These are phyloP conservation scores for Reticulitermes lucifugus DNA, from an alignment of 2,888 invertebrate species.

Conservation along the genomic window DNA sequence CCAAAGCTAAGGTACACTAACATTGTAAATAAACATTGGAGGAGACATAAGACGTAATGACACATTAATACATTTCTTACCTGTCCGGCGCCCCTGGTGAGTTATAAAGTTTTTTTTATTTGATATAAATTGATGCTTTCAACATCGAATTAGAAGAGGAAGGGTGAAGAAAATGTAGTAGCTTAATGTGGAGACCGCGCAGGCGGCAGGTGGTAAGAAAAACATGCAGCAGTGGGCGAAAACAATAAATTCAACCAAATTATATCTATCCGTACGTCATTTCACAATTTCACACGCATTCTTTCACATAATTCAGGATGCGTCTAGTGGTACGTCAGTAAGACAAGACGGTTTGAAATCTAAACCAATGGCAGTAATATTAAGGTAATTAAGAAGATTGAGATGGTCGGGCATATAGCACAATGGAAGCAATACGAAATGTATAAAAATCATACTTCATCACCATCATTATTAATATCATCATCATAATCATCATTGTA, in stretches of 20 bases:
- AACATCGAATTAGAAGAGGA: slow-evolving; percentile 17
- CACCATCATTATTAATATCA: no score
- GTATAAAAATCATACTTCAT: no score
- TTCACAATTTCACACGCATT: background rate
- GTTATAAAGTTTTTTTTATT: background rate
- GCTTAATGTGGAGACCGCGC: background rate
- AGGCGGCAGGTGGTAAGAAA: background rate
- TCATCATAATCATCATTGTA: no score
- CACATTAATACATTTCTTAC: slow-evolving; percentile 20
- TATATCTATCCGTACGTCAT: background rate
- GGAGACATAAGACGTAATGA: background rate
- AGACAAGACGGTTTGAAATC: background rate
- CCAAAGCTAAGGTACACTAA: background rate
- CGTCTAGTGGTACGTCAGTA: background rate
- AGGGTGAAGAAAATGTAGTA: slow-evolving; percentile 14
- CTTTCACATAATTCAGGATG: background rate
- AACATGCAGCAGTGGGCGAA: background rate
- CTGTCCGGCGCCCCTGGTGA: background rate
- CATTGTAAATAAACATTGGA: background rate
- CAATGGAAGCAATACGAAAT: no score
- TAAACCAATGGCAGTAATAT: background rate
- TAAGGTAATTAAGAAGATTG: background rate
- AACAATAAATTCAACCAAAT: slow-evolving; percentile 31
- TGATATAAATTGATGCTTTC: slow-evolving; percentile 20
- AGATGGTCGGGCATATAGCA: no score